phyloP scores from a whole-genome alignment of 1,140 invertebrate genomes.

The Eupristina koningsbergeri region DNA sequence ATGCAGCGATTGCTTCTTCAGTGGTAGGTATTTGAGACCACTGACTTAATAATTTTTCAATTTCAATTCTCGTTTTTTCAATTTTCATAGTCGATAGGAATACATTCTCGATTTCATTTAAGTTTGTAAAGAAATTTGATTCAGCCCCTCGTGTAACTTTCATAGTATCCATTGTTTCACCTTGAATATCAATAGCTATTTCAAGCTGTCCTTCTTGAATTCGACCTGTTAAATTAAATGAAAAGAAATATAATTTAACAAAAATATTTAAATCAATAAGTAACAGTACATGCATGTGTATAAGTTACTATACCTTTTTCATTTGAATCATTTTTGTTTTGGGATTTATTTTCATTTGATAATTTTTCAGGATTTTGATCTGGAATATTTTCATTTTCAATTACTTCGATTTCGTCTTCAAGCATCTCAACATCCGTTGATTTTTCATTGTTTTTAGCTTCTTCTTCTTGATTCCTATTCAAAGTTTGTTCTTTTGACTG shows the following conservation, averaged over 20 bases:
- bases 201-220: conserved; percentile 57
- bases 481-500: conserved; percentile 84
- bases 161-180: conserved; percentile 81
- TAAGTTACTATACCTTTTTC: conserved; percentile 36
- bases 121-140: conserved; percentile 78
- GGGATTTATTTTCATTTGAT: conserved; percentile 55
- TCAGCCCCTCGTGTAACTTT: conserved; percentile 80
- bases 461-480: conserved; percentile 76
- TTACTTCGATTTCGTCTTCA: conserved; percentile 67
- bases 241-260: background rate
- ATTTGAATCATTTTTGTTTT: conserved; percentile 25
- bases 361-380: conserved; percentile 71
- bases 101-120: conserved; percentile 52
- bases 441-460: conserved; percentile 75
- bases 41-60: conserved; percentile 75
- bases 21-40: conserved; percentile 73
- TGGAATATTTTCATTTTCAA: conserved; percentile 70
- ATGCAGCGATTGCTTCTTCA: conserved; percentile 73
- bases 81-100: conserved; percentile 55
- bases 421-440: conserved; percentile 75
- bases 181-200: conserved; percentile 81
- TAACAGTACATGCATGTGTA: background rate
- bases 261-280: no score
- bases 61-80: conserved; percentile 66
- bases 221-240: background rate